These are phyloP conservation scores for Euzophera pinguis DNA, from an alignment of 2,888 invertebrate genomes.

Conservation along the genomic window DNA sequence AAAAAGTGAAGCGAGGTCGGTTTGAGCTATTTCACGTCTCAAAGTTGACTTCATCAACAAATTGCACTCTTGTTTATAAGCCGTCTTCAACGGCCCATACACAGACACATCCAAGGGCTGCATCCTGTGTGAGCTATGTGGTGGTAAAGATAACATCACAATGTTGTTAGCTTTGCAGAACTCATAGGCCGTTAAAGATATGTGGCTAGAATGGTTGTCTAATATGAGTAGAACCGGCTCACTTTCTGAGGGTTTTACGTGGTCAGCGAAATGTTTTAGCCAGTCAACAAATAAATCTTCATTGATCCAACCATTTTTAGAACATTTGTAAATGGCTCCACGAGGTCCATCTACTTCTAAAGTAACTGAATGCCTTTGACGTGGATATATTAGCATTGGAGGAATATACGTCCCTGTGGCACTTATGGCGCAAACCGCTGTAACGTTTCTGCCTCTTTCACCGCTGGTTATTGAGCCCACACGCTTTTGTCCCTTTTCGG, in stretches of 20 bases:
- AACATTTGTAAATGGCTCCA: conserved; percentile 25
- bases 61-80: too few species aligned
- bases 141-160: conserved; percentile 26
- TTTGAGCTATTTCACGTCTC: too few species aligned
- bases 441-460: conserved; percentile 20
- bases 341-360: conserved; percentile 23
- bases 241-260: conserved; percentile 22
- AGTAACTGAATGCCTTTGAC: conserved; percentile 14
- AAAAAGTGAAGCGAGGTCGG: too few species aligned
- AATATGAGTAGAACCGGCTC: conserved; percentile 29
- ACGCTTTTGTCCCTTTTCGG: too few species aligned
- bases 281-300: conserved; percentile 31
- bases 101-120: conserved; percentile 29
- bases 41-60: too few species aligned
- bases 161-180: conserved; percentile 21
- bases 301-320: conserved; percentile 28
- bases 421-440: conserved; percentile 18
- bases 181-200: conserved; percentile 24
- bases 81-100: conserved; percentile 19
- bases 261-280: conserved; percentile 33
- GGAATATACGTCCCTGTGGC: conserved; percentile 19
- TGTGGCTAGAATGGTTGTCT: conserved; percentile 35
- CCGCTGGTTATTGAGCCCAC: conserved; percentile 3
- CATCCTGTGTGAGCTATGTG: conserved; percentile 27
- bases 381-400: conserved; percentile 23